A percentile compares a stretch with the other conserved stretches of the same genome.
Evolutionary conservation across 2,888 invertebrate genomes (phyloP).

Genomic region (Caradrina clavipalpis): DNA sequence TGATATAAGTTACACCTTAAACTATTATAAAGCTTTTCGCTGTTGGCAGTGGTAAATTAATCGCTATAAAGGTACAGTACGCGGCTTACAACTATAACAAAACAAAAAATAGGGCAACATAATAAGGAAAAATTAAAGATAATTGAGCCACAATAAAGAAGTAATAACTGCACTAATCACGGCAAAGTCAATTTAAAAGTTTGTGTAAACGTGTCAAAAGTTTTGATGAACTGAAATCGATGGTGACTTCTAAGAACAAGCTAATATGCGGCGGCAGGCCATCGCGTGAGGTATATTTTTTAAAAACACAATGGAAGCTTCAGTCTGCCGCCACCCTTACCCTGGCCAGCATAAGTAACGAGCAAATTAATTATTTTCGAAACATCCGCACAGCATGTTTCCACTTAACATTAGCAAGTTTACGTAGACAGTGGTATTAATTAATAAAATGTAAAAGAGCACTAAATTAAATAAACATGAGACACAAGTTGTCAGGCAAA

Average conservation of each 20-base stretch:
- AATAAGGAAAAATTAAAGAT: conserved; percentile 38
- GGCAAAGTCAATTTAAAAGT: conserved; percentile 55
- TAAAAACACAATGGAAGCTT: conserved; percentile 29
- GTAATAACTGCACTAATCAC: conserved; percentile 41
- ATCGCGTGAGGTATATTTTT: conserved; percentile 42
- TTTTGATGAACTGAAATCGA: conserved; percentile 58
- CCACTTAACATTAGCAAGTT: conserved; percentile 55
- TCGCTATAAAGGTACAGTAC: conserved; percentile 23
- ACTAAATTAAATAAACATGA: conserved; percentile 62
- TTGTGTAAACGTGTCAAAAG: conserved; percentile 48
- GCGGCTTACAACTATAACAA: conserved; percentile 2
- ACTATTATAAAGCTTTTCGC: conserved; percentile 50
- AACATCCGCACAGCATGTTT: conserved; percentile 63
- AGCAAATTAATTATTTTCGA: conserved; percentile 58
- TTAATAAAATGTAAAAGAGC: conserved; percentile 65
- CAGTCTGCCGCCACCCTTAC: conserved; percentile 27
- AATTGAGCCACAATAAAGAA: conserved; percentile 41
- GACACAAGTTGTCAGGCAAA: conserved; percentile 64
- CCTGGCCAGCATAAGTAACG: conserved; percentile 32
- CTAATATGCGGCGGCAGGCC: conserved; percentile 25
- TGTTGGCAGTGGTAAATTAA: conserved; percentile 24
- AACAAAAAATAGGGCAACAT: conserved; percentile 25
- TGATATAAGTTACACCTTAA: conserved; percentile 37
- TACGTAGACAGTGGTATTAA: conserved; percentile 59
- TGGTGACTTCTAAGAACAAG: conserved; percentile 38